A percentile compares a stretch with the other conserved stretches of the same genome.
These are phyloP conservation scores for Ooceraea biroi DNA, from an alignment of 1,140 invertebrate genomes.

Conservation along the genomic window DNA sequence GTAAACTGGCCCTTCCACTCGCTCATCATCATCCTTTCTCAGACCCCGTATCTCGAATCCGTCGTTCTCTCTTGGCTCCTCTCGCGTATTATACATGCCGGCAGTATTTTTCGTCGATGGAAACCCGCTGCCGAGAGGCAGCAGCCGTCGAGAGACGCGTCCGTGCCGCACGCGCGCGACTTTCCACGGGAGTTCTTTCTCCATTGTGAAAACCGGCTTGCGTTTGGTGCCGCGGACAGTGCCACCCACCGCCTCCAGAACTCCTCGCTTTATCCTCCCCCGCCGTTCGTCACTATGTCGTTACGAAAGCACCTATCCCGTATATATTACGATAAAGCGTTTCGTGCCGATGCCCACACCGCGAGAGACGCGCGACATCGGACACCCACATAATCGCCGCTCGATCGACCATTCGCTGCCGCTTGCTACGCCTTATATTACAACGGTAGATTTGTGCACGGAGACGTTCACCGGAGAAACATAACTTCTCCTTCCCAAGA, in stretches of 20 bases:
- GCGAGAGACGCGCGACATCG: slow-evolving; percentile 3
- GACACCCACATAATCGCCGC: slow-evolving; percentile 55
- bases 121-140: slow-evolving; percentile 29
- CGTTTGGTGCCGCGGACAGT: slow-evolving; percentile 11
- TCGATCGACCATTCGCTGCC: slow-evolving; percentile 11
- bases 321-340: slow-evolving; percentile 61
- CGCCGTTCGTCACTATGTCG: slow-evolving; percentile 40
- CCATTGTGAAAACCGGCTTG: slow-evolving; percentile 55
- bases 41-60: not conserved
- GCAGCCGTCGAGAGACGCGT: not conserved
- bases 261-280: slow-evolving; percentile 18
- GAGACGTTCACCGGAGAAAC: not conserved
- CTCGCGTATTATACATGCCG: not conserved
- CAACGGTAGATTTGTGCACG: not conserved
- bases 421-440: slow-evolving; percentile 11
- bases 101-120: slow-evolving; percentile 22
- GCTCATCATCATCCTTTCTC: slow-evolving; percentile 40
- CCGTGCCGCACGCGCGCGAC: not conserved
- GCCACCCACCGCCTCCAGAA: slow-evolving; percentile 46
- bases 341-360: slow-evolving; percentile 30
- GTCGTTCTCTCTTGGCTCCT: not conserved
- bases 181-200: slow-evolving; percentile 25
- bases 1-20: slow-evolving; percentile 43
- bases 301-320: slow-evolving; percentile 53
- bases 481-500: not conserved